Evolutionary conservation across 2,113 vertebrate genomes (phyloP), one percentile per base, ranked within the genome.

Genomic region (Syngnathus typhle): DNA sequence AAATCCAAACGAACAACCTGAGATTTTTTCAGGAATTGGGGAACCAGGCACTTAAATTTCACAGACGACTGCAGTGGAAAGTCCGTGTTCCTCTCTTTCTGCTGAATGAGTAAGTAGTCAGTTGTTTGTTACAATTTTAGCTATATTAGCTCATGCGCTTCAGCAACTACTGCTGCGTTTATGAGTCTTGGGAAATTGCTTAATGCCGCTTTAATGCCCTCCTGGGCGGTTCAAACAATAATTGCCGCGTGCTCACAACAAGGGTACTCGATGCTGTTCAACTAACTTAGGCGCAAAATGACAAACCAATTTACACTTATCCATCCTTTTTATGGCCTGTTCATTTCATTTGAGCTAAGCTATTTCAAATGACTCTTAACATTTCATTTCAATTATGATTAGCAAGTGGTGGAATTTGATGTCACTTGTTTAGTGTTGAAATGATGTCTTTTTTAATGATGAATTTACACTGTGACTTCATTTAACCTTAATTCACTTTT

Each of bases 81-180:
- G 74, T 81, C 86, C 84, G 82, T 83, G 77, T 86, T 85, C 84
- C 82, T 82, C 80, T 83, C 82, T 88, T 82, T 85, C 85, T 80
- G 78, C 86, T 85, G 87, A 85, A 86, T 85, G 83, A 86, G 87
- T 88, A 88, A 88, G 87, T 88, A 88, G 84, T 85, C 72, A 84
- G 83, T 81, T 82, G 83, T 85, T 87, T 85, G 82, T 78, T 79
- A 85, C 64, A 83, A 78, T 75, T 54, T 60, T 84, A 84, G 80
- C 64, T 44, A 46, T 74, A 77, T 72, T 37, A 60, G 75, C 60
- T 67, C 51, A 68, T 68, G 6, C 75, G 59, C 59, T 68, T 11
- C 66, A 21, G 59, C 43, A 16, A 64, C 12, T 39, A 63, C 38
- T 41, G 37, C 59, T 41, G 60, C n/a, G 37, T 59, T 63, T 60